phyloP scores from a whole-genome alignment of 2,888 invertebrate genomes.

The Branchinecta sandiegonensis region DNA sequence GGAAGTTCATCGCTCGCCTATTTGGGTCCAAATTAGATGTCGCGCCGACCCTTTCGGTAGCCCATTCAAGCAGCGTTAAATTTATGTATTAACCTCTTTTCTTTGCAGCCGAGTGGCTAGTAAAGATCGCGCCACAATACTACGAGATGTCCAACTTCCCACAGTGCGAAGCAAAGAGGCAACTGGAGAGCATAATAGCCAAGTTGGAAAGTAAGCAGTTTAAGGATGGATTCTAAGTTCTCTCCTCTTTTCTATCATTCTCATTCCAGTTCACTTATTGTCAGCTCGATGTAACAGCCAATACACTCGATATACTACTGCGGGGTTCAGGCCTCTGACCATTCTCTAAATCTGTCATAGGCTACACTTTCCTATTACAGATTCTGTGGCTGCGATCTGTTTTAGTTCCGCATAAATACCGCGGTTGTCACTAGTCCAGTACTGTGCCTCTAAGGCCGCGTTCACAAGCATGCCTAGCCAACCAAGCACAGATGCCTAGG shows the following conservation, averaged over 20 bases:
- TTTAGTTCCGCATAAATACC: no score
- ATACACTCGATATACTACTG: no score
- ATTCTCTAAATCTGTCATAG: no score
- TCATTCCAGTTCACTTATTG: not conserved
- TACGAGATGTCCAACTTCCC: constrained; percentile 98
- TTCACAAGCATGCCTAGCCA: no score
- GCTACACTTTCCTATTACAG: no score
- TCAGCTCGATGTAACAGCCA: no score
- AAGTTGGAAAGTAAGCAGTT: constrained; percentile 72
- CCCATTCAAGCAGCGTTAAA: not conserved
- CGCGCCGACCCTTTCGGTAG: constrained; percentile 8
- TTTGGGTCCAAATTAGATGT: no score
- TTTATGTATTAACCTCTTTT: not conserved
- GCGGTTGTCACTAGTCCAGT: no score
- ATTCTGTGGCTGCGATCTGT: no score
- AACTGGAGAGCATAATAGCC: constrained; percentile 71
- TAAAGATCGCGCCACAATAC: constrained; percentile 92
- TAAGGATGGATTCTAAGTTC: constrained; percentile 69
- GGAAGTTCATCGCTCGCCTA: not conserved
- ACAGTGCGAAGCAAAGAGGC: constrained; percentile 86
- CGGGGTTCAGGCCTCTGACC: no score
- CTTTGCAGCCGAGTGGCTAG: constrained; percentile 69
- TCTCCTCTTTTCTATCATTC: not conserved
- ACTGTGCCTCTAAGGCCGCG: no score
- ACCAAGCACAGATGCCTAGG: no score